phyloP scores from a whole-genome alignment of 2,797 vertebrate species.

The Spea hammondii region DNA sequence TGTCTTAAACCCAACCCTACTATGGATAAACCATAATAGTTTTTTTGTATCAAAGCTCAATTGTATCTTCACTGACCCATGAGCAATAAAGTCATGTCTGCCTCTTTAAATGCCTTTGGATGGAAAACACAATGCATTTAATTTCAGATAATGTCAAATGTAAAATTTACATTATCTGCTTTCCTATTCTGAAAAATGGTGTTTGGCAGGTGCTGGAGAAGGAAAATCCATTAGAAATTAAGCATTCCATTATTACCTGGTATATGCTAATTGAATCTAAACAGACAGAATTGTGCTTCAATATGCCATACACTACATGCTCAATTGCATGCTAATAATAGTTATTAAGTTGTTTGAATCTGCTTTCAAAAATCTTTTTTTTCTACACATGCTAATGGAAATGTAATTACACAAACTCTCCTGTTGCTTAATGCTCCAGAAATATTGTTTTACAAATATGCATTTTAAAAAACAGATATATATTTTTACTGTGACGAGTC shows the following conservation, averaged over 20 bases:
- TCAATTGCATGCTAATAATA: conserved; percentile 1
- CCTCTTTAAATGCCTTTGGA: too few relatives aligned
- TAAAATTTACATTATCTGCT: neutral
- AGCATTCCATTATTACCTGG: neutral
- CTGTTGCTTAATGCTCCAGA: neutral
- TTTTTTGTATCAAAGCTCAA: too few relatives aligned
- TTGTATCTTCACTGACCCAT: too few relatives aligned
- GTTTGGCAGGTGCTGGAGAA: neutral
- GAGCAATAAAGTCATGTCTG: too few relatives aligned
- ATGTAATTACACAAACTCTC: neutral
- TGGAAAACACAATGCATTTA: too few relatives aligned
- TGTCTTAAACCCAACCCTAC: too few relatives aligned
- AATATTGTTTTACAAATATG: neutral
- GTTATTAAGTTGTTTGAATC: neutral
- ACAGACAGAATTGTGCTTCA: conserved; percentile 1
- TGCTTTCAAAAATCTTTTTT: neutral
- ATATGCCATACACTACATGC: neutral
- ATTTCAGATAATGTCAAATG: neutral
- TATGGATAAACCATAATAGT: too few relatives aligned
- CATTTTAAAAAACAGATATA: neutral
- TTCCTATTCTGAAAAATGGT: too few relatives aligned
- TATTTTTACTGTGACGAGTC: neutral
- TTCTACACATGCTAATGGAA: neutral
- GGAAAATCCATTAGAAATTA: conserved; percentile 4
- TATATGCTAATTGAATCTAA: conserved; percentile 3